Evolutionary conservation across 2,888 invertebrate species (phyloP), one percentile per base, ranked within the genome.

Genomic region (Cactoblastis cactorum): DNA sequence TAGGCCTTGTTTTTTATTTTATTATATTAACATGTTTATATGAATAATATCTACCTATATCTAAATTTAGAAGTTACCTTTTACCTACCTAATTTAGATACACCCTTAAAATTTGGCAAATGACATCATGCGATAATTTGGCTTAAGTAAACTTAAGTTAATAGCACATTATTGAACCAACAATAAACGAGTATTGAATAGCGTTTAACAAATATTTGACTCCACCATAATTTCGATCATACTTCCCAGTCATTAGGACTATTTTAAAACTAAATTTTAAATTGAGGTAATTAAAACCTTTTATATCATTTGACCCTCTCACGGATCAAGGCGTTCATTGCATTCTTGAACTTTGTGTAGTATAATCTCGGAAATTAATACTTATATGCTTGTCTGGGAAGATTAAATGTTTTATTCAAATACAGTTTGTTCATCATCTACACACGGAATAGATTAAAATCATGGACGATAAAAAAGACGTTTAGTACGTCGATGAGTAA

Each of bases 41-140:
- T n/a, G n/a, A n/a, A n/a, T n/a, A n/a, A n/a, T n/a, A n/a, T n/a
- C n/a, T n/a, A n/a, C n/a, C n/a, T n/a, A n/a, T n/a, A n/a, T n/a
- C n/a, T n/a, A n/a, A n/a, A n/a, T 24, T 24, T 24, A 24, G 24
- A 5, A 24, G 8, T 5, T 8, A 24, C 24, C 3, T 24, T 47
- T n/a, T n/a, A n/a, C n/a, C n/a, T 45, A 4, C 24, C 43, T 19
- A 52, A 48, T 52, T 46, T 50, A 24, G 34, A 14, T 48, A 48
- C 28, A 55, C 37, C 47, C 47, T 37, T 38, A 37, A 5, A 37
- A 47, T 37, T 17, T 28, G 3, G 51, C 52, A 50, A 54, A 63
- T 71, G 67, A 71, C 63, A 57, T 71, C 67, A 71, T 61, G 53
- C 55, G 53, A 57, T 57, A 57, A 61, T 62, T 62, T 55, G 53